Evolutionary conservation across 2,888 invertebrate species (phyloP), one percentile per base, ranked within the genome.

Genomic region (Cephus spinipes): DNA sequence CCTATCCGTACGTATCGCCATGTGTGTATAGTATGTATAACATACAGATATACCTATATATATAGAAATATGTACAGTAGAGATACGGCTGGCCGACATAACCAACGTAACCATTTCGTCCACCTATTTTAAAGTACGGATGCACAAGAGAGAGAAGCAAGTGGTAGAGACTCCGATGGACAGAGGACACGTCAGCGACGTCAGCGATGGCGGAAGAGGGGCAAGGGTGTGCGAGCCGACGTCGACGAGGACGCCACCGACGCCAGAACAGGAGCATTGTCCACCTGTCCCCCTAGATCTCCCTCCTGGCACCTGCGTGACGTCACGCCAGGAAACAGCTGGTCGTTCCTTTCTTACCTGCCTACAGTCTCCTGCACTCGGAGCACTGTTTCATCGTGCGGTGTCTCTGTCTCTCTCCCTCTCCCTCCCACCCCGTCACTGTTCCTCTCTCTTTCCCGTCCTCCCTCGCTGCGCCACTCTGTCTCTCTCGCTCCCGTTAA

Each of bases 271-370:
- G 80, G 83, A 88, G 86, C 87, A 87, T 86, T 87, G 87, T 88
- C 87, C 88, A 88, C 88, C 87, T 87, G 88, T 83, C 86, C 85
- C 76, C 78, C 74, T 69, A 74, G 71, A 75, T n/a, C 77, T 68
- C 68, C 73, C n/a, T 71, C 76, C 68, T 77, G 80, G 82, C 88
- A 86, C 86, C 87, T 88, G 89, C 86, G 86, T 89, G 89, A 89
- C 89, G 89, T 89, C 89, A 89, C 87, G 85, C 85, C 81, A 88
- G 86, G 88, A 89, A 89, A 89, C 89, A 89, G 89, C 89, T 89
- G 89, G 89, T 86, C 80, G 80, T 83, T 82, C 81, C 81, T 84
- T 83, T 81, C 84, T 82, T 85, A 82, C 85, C 80, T 85, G 83
- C 76, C 76, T 76, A 79, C 77, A 78, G 78, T 81, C 78, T 79